These are phyloP conservation scores for Probosciger aterrimus DNA, from an alignment of 2,113 vertebrate species.

Conservation along the genomic window DNA sequence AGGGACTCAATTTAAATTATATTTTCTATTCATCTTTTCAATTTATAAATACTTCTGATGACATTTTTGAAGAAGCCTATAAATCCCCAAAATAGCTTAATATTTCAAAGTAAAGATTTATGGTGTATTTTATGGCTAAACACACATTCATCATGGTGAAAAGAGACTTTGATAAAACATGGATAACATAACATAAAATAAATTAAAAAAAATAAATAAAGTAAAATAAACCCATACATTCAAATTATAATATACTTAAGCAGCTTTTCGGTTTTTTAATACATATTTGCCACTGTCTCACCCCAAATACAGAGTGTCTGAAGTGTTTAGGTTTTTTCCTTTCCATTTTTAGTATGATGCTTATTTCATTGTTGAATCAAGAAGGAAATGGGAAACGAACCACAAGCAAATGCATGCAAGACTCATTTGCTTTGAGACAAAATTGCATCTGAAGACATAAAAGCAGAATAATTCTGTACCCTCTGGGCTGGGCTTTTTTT, in stretches of 20 bases:
- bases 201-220: background rate
- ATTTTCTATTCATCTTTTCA: constrained; percentile 16
- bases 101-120: background rate
- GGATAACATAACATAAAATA: background rate
- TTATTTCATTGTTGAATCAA: background rate
- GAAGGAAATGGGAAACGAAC: background rate
- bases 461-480: background rate
- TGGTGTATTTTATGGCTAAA: background rate
- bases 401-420: background rate
- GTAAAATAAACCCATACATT: background rate
- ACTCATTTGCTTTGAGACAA: background rate
- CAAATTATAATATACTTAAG: background rate
- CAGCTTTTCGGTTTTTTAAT: background rate
- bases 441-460: background rate
- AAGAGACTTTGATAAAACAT: background rate
- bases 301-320: background rate
- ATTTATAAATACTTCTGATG: constrained; percentile 52
- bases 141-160: background rate
- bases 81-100: background rate
- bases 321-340: background rate
- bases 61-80: background rate
- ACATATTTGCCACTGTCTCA: background rate
- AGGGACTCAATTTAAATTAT: constrained; percentile 29
- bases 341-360: background rate
- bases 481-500: background rate